Evolutionary conservation across 92 coral and sea anemone genomes (phyloP).

Genomic region (Bergia sp.): DNA sequence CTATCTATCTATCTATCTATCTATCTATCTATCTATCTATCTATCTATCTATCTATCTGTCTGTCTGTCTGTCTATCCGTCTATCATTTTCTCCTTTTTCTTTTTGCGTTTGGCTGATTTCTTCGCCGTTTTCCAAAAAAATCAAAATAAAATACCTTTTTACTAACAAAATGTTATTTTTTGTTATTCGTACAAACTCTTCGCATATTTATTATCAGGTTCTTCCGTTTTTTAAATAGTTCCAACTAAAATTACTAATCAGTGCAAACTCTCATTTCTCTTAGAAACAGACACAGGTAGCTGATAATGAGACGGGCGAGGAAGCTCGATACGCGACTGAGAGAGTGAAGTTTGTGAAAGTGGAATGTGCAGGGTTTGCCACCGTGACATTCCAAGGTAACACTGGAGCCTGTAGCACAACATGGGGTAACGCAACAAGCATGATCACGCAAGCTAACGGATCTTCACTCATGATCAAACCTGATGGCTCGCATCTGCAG

Average conservation of each 20-base stretch:
- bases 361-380: conserved; percentile 93
- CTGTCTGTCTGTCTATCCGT: too few species aligned
- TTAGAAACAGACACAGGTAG: conserved; percentile 59
- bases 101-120: too few species aligned
- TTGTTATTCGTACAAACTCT: too few species aligned
- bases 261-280: background rate
- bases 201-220: too few species aligned
- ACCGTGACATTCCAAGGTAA: conserved; percentile 80
- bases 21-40: too few species aligned
- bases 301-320: conserved; percentile 92
- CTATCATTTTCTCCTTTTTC: too few species aligned
- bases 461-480: conserved; percentile 67
- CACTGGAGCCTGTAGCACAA: conserved; percentile 81
- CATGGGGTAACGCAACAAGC: conserved; percentile 89
- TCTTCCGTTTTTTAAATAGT: background rate
- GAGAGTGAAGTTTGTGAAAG: conserved; percentile 82
- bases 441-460: conserved; percentile 89
- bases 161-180: too few species aligned
- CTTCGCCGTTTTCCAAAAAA: too few species aligned
- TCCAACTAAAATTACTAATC: background rate
- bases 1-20: too few species aligned
- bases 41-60: too few species aligned
- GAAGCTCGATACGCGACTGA: conserved; percentile 73
- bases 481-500: conserved; percentile 77
- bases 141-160: too few species aligned